Conservation (phyloP, 1,140 invertebrate species). For the Sitodiplosis mosellana region DNA sequence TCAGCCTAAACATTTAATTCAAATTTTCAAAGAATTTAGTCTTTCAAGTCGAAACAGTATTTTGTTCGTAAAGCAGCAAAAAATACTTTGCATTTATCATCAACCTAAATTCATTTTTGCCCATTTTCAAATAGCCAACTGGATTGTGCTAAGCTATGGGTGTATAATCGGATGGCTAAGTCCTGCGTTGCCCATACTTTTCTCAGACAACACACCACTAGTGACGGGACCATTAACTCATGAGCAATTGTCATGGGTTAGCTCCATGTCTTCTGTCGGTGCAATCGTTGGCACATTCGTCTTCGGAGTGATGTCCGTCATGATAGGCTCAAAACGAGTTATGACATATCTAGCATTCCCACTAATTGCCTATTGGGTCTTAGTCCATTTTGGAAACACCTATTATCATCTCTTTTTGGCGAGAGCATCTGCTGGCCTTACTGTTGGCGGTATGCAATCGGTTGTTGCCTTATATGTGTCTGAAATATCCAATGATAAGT, state of each 20-base stretch:
- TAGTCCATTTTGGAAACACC: background rate
- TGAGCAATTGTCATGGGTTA: background rate
- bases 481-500: background rate
- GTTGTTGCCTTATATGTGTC: background rate
- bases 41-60: too few relatives aligned
- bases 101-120: too few relatives aligned
- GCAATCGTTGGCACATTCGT: background rate
- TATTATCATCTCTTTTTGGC: background rate
- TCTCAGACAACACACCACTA: background rate
- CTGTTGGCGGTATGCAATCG: background rate
- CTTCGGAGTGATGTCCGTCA: background rate
- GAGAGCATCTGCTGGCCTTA: background rate
- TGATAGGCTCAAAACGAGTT: background rate
- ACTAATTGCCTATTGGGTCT: background rate
- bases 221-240: background rate
- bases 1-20: too few relatives aligned
- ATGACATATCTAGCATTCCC: background rate
- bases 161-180: background rate
- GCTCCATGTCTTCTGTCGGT: background rate
- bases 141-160: background rate
- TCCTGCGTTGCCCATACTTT: background rate
- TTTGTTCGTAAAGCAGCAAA: too few relatives aligned
- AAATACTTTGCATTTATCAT: too few relatives aligned
- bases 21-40: too few relatives aligned
- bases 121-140: too few relatives aligned